A percentile compares a stretch with the other conserved stretches of the same genome.
Conservation (phyloP, 1,140 invertebrate genomes). For the Steinernema feltiae region DNA sequence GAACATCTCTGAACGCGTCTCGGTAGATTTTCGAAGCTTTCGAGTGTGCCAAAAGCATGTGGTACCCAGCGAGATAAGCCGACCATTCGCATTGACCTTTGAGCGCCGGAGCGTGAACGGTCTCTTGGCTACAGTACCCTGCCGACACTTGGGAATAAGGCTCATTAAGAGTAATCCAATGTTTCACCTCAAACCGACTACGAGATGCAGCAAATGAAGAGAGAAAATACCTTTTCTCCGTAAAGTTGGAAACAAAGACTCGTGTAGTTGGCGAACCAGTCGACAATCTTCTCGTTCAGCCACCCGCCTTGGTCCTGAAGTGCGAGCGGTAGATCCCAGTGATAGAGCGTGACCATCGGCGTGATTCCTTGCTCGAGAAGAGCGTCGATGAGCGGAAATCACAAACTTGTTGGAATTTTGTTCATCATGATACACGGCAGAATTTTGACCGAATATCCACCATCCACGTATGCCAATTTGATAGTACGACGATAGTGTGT, state of each 20-base stretch:
- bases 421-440: too few species aligned
- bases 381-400: slow-evolving; percentile 67
- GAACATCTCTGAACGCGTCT: slow-evolving; percentile 42
- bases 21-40: slow-evolving; percentile 57
- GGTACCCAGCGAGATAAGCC: background rate
- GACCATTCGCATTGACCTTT: background rate
- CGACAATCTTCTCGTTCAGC: slow-evolving; percentile 60
- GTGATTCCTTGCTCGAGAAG: slow-evolving; percentile 64
- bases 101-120: background rate
- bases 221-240: slow-evolving; percentile 37
- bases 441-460: too few species aligned
- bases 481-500: too few species aligned
- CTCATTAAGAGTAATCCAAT: background rate
- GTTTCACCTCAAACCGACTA: background rate
- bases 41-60: slow-evolving; percentile 58
- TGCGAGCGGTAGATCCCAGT: slow-evolving; percentile 61
- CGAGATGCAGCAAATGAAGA: background rate
- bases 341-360: slow-evolving; percentile 65
- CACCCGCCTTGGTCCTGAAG: slow-evolving; percentile 62
- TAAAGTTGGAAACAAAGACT: slow-evolving; percentile 58
- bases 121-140: background rate
- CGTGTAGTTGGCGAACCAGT: slow-evolving; percentile 63
- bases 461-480: too few species aligned
- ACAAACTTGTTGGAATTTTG: too few species aligned
- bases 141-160: background rate